Evolutionary conservation across 2,888 invertebrate species (phyloP), one percentile per base, ranked within the genome.

Genomic region (Azorinus chamasolen): DNA sequence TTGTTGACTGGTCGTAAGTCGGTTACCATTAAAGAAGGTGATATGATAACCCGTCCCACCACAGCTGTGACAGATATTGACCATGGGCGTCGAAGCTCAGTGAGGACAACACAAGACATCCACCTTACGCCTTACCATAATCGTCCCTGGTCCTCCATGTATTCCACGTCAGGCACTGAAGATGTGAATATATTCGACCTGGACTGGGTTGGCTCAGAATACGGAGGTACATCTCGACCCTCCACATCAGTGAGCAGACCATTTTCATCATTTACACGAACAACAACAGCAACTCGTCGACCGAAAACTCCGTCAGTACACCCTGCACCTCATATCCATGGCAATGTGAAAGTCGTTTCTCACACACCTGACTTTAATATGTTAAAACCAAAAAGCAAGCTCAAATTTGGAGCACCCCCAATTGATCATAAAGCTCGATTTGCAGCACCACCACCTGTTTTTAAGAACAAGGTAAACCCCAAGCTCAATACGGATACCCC

Each of bases 221-320:
- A 32, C 10, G 32, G 32, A 4, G 32, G 32, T 32, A 51, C 71
- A 3, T 76, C 71, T 22, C 48, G 70, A 16, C 76, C 71, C 8
- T 46, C 43, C 12, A 12, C 18, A 16, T 6, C 54, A 27, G n/a
- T 53, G 1, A 18, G 14, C 4, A 8, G 45, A 25, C 45, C 53
- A 16, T 51, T 25, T 12, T 32, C 53, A 3, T 53, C 63, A 6
- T 16, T 27, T 12, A 37, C 51, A 18, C 24, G 54, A 10, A 24
- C 53, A 0, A 12, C 55, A 0, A 64, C 72, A 8, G 53, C 51
- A n/a, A 45, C 43, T 1, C 20, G 41, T 22, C 32, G 78, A 16
- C 54, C 78, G 12, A 54, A 58, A 22, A 68, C 78, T 16, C 78
- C 78, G 32, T 46, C 63, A 12, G 63, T 66, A 1, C 78, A 78